Evolutionary conservation across 2,113 vertebrate genomes (phyloP).

Genomic region (Synchiropus splendidus): DNA sequence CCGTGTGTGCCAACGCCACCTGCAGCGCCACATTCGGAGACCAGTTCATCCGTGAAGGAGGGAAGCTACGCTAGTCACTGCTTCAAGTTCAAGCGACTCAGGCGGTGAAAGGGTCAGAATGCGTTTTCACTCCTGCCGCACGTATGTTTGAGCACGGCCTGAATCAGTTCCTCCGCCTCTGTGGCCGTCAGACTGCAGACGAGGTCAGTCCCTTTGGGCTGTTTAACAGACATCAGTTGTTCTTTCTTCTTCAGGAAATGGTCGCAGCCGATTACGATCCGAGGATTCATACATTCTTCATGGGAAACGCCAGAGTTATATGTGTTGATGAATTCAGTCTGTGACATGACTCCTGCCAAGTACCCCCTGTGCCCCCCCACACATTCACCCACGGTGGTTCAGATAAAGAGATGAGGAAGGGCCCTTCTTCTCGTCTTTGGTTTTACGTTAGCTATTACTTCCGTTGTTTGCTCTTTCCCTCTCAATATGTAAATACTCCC

Average conservation of each 20-base stretch:
- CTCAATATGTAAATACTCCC: slow-evolving; percentile 21
- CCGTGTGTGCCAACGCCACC: too few species aligned
- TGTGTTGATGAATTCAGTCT: slow-evolving; percentile 70
- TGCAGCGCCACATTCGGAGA: too few species aligned
- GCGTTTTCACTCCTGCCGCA: too few species aligned
- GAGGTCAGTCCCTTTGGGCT: slow-evolving; percentile 78
- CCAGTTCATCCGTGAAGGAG: neutral
- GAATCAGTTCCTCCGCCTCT: slow-evolving; percentile 10
- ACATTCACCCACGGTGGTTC: slow-evolving; percentile 20
- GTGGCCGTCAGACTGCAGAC: slow-evolving; percentile 65
- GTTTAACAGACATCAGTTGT: slow-evolving; percentile 79
- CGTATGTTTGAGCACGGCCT: too few species aligned
- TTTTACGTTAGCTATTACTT: too few species aligned
- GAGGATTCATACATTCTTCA: slow-evolving; percentile 82
- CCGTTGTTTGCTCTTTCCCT: slow-evolving; percentile 4
- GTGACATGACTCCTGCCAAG: slow-evolving; percentile 53
- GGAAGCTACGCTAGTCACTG: slow-evolving; percentile 8
- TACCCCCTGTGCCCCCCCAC: slow-evolving; percentile 26
- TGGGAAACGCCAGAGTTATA: slow-evolving; percentile 66
- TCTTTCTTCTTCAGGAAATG: slow-evolving; percentile 76
- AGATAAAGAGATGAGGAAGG: slow-evolving; percentile 37
- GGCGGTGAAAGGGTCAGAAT: neutral
- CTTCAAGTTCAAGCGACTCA: slow-evolving; percentile 12
- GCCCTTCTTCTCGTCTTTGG: slow-evolving; percentile 13
- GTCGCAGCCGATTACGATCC: slow-evolving; percentile 83